Evolutionary conservation across 2,888 invertebrate genomes (phyloP), one percentile per base, ranked within the genome.

Genomic region (Andrena praecox): DNA sequence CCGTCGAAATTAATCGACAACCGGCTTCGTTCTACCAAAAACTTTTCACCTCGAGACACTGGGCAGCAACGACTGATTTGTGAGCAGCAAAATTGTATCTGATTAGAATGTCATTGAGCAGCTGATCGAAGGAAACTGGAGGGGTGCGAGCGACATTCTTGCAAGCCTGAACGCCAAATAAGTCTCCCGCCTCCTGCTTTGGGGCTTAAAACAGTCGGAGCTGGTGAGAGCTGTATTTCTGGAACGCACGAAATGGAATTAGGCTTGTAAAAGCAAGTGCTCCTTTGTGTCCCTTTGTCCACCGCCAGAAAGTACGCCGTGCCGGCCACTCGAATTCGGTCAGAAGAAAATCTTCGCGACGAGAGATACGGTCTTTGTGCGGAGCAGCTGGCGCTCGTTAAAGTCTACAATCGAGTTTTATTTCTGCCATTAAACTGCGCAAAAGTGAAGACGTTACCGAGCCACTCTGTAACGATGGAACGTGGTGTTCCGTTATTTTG

Each of bases 301-400:
- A 27, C 12, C 4, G 12, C 27, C 12, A 56, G 24, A 56, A 56
- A 56, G 20, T 56, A 56, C 2, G 7, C 24, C 27, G 24, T 33
- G 10, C 29, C 35, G 12, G n/a, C 29, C 10, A 2, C 27, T 73
- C 27, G 72, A 54, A 35, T 54, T 54, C 54, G 27, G 35, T 24
- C 66, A 27, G 24, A 24, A 10, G 42, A 56, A 71, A 68, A 68
- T 52, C 16, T 63, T 63, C 48, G 10, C 35, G 31, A 16, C 7
- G 62, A 31, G n/a, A 24, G 20, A 24, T 33, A 71, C n/a, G 29
- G 31, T 63, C 42, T 35, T 56, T 54, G 24, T 20, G 24, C 6
- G 60, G 31, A 60, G 60, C 66, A 66, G 42, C 70, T 48, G 59
- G 31, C 12, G 33, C 69, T 85, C 78, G 77, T 75, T 69, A 72